These are phyloP conservation scores for Plagodis pulveraria DNA, from an alignment of 2,888 invertebrate species.

Conservation along the genomic window DNA sequence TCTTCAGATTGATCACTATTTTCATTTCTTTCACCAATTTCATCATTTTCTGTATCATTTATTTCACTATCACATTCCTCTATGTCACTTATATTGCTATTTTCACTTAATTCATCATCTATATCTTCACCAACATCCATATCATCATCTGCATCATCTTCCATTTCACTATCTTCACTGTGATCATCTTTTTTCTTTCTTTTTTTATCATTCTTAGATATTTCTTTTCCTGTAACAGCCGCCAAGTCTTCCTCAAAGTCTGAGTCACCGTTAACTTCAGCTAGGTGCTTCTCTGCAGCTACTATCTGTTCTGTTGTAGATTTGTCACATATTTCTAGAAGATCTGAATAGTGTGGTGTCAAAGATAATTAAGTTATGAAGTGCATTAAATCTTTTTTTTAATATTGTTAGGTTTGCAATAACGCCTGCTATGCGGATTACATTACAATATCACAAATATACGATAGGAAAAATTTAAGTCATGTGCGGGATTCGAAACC, in stretches of 20 bases:
- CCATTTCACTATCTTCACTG: conserved; percentile 31
- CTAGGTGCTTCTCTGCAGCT: conserved; percentile 86
- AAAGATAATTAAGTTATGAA: conserved; percentile 29
- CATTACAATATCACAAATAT: too few species aligned
- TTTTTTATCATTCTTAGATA: conserved; percentile 42
- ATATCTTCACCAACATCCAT: conserved; percentile 31
- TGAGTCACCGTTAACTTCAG: conserved; percentile 82
- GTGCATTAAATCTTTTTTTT: too few species aligned
- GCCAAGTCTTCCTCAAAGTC: conserved; percentile 88
- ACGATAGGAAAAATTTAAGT: too few species aligned
- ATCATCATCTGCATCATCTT: conserved; percentile 35
- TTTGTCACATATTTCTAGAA: conserved; percentile 90
- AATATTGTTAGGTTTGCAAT: too few species aligned
- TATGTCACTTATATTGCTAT: conserved; percentile 8
- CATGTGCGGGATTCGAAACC: too few species aligned
- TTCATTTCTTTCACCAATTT: conserved; percentile 28
- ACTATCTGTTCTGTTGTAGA: conserved; percentile 86
- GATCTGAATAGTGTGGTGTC: conserved; percentile 71
- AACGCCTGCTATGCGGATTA: too few species aligned
- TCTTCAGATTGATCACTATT: conserved; percentile 38
- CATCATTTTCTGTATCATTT: conserved; percentile 24
- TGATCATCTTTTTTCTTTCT: conserved; percentile 37
- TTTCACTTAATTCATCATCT: conserved; percentile 31
- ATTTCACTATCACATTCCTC: conserved; percentile 24
- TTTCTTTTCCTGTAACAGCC: conserved; percentile 78